Conservation (phyloP, 2,888 invertebrate genomes). For the Calameuta filiformis region DNA sequence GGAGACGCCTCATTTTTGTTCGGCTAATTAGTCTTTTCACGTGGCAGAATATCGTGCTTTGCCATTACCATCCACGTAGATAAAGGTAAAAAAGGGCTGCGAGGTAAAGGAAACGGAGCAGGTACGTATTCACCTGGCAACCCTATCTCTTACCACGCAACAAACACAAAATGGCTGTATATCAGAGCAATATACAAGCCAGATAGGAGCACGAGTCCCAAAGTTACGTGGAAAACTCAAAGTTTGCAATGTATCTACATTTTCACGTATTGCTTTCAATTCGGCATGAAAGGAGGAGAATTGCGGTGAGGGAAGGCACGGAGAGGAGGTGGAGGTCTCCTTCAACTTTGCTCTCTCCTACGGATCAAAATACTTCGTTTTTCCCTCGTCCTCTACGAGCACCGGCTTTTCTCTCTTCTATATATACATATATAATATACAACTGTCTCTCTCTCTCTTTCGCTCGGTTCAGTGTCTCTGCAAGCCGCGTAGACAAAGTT, state of each 20-base stretch:
- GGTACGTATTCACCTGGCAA: not conserved
- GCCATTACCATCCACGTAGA: not conserved
- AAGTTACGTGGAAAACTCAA: not conserved
- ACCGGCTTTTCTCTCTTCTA: conserved; percentile 2
- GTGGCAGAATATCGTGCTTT: not conserved
- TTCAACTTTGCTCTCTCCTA: conserved; percentile 10
- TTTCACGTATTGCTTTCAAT: conserved; percentile 42
- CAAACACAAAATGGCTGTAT: not conserved
- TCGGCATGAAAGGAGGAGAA: conserved; percentile 36
- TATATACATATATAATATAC: not conserved
- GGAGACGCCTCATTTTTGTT: not conserved
- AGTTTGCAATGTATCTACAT: conserved; percentile 21
- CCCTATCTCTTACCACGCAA: not conserved
- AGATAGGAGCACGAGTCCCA: not conserved
- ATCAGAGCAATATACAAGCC: not conserved
- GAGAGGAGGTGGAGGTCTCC: conserved; percentile 1
- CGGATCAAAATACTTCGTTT: conserved; percentile 7
- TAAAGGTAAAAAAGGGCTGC: not conserved
- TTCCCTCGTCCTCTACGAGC: not conserved
- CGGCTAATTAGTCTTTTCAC: not conserved
- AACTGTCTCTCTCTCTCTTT: not conserved
- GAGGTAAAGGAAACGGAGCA: not conserved
- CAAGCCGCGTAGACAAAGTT: conserved; percentile 5
- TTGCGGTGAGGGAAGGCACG: not conserved
- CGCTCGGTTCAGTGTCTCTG: not conserved